Evolutionary conservation across 2,113 vertebrate species (phyloP), one percentile per base, ranked within the genome.

Genomic region (Xiphorhynchus elegans): DNA sequence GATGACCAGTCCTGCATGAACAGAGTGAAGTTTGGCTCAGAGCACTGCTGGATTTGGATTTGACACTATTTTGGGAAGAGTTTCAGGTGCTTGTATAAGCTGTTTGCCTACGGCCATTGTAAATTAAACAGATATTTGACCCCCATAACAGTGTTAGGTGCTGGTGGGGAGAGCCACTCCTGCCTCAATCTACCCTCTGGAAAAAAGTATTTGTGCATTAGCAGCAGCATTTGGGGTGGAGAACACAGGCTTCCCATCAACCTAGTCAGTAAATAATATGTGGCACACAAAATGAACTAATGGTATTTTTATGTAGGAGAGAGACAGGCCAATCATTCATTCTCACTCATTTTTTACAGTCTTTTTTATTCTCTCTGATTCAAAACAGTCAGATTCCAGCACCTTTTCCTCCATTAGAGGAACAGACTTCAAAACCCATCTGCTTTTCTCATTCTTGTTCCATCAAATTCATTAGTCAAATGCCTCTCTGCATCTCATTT

Each of bases 231-330:
- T 94, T 2, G 0, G 37, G 66, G 49, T 56, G 29, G 40, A 76
- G 84, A 75, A 58, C 40, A n/a, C 39, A 68, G 80, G 47, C 66
- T 70, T 35, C 28, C 58, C 50, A 46, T 74, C 0, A 1, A 69
- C 62, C 70, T 24, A 47, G 81, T 79, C 87, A 58, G 87, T 91
- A 94, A 96, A 93, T 95, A 94, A 91, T 49, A 39, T n/a, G 91
- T 79, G 87, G 77, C 74, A 73, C 74, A 69, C 39, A 82, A 67
- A 91, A 96, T 50, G 58, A 93, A 87, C 42, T 94, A 95, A 95
- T 96, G 91, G 89, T 89, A 19, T 93, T 97, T 97, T 97, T 96
- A 91, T 96, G 84, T 94, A 93, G 46, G 74, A 50, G 37, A 82
- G 35, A 79, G 89, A 89, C 84, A 87, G 67, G 62, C 49, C 63